A percentile compares a stretch with the other conserved stretches of the same genome.
These are phyloP conservation scores for Papilio demoleus DNA, from an alignment of 2,888 invertebrate genomes.

Conservation along the genomic window DNA sequence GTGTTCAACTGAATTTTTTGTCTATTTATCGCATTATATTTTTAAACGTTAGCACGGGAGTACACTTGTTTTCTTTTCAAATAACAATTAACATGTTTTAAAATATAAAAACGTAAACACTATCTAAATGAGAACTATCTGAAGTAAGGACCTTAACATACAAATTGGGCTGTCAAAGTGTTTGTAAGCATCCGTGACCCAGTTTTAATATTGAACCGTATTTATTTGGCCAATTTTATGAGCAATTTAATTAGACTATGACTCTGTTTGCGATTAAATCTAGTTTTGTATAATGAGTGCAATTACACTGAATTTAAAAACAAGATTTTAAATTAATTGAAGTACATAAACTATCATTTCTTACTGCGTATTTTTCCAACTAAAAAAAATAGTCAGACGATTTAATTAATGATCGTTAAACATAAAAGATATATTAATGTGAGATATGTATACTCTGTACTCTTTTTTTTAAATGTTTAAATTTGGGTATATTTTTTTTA, in stretches of 20 bases:
- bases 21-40: too few species aligned
- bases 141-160: conserved; percentile 11
- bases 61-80: neutral
- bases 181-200: conserved; percentile 34
- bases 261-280: conserved; percentile 38
- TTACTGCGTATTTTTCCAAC: conserved; percentile 3
- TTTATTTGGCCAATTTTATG: conserved; percentile 41
- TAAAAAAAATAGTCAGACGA: neutral
- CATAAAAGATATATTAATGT: too few species aligned
- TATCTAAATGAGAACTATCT: conserved; percentile 14
- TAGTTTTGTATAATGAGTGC: conserved; percentile 39
- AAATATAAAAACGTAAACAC: neutral
- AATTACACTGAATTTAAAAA: conserved; percentile 26
- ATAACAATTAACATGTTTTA: neutral
- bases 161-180: conserved; percentile 18
- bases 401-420: neutral
- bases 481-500: neutral
- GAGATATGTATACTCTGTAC: too few species aligned
- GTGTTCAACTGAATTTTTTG: neutral
- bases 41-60: too few species aligned
- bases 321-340: too few species aligned
- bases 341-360: too few species aligned
- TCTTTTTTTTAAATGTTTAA: neutral
- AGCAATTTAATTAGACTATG: conserved; percentile 40
- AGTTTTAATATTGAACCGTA: conserved; percentile 37